Conservation (phyloP, 1,140 invertebrate species). For the Drosophila guanche region DNA sequence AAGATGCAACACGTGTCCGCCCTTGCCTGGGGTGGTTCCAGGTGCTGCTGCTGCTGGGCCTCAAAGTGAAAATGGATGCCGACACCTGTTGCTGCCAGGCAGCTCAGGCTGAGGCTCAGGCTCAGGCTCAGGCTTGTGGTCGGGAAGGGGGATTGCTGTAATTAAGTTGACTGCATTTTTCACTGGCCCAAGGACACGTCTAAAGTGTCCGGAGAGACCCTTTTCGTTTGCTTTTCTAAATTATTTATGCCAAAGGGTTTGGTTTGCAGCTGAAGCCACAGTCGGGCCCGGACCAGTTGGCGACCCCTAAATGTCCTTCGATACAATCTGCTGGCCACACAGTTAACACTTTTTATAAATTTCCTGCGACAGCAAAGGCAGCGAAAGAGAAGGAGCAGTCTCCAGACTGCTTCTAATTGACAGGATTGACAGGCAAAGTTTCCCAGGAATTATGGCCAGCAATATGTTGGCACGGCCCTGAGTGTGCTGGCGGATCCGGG, state of each 20-base stretch:
- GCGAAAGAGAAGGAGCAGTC: not conserved
- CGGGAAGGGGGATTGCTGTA: conserved; percentile 7
- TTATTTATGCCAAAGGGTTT: conserved; percentile 44
- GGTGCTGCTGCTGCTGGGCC: conserved; percentile 4
- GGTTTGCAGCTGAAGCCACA: conserved; percentile 5
- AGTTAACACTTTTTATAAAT: conserved; percentile 49
- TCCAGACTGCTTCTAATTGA: conserved; percentile 63
- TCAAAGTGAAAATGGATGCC: conserved; percentile 40
- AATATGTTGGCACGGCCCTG: conserved; percentile 30
- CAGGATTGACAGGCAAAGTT: conserved; percentile 61
- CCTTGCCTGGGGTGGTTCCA: too few relatives aligned
- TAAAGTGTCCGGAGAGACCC: conserved; percentile 31
- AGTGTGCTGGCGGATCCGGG: not conserved
- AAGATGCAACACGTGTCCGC: conserved; percentile 59
- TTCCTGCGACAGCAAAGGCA: conserved; percentile 29
- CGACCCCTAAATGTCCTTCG: conserved; percentile 24
- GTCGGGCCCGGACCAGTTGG: too few relatives aligned
- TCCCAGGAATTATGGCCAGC: conserved; percentile 64
- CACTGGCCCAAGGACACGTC: conserved; percentile 33
- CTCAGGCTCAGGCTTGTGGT: too few relatives aligned
- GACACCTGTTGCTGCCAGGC: conserved; percentile 23
- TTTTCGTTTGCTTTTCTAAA: conserved; percentile 45
- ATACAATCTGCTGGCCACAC: conserved; percentile 6
- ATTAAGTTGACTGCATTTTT: conserved; percentile 49
- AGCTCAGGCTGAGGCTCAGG: too few relatives aligned